Conservation (phyloP, 2,888 invertebrate genomes). For the Agrotis segetum region DNA sequence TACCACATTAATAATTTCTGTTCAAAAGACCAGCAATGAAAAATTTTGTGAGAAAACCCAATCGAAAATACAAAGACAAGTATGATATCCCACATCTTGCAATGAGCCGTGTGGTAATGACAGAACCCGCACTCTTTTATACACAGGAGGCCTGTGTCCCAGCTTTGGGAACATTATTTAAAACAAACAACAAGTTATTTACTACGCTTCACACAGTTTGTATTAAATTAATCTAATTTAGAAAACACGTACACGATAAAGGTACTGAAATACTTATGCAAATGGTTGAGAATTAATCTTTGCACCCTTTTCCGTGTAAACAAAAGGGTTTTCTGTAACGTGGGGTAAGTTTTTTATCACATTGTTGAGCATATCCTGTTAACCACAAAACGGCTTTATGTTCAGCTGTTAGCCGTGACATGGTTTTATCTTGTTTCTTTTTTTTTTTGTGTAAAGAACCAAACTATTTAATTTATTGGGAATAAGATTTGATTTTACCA, state of each 20-base stretch:
- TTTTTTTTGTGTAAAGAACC: not conserved
- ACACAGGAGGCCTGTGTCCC: not conserved
- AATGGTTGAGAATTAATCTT: constrained; percentile 53
- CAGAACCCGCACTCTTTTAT: too few species aligned
- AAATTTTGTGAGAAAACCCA: too few species aligned
- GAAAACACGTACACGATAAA: constrained; percentile 34
- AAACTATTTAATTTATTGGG: not conserved
- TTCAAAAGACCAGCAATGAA: too few species aligned
- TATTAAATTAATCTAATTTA: constrained; percentile 40
- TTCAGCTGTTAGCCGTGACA: not conserved
- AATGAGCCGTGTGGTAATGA: too few species aligned
- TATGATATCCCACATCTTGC: too few species aligned
- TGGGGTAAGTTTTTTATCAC: constrained; percentile 16
- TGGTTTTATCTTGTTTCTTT: not conserved
- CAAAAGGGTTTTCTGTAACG: constrained; percentile 43
- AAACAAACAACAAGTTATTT: not conserved
- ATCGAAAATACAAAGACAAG: too few species aligned
- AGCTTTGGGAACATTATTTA: not conserved
- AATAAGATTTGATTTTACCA: not conserved
- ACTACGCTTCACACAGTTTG: not conserved
- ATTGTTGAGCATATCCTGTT: constrained; percentile 26
- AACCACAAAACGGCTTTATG: constrained; percentile 6
- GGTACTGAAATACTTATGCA: constrained; percentile 44
- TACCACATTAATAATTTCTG: too few species aligned
- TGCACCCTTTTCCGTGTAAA: constrained; percentile 48